A percentile compares a stretch with the other conserved stretches of the same genome.
phyloP scores from a whole-genome alignment of 1,140 invertebrate genomes.

The Megalonaias nervosa region DNA sequence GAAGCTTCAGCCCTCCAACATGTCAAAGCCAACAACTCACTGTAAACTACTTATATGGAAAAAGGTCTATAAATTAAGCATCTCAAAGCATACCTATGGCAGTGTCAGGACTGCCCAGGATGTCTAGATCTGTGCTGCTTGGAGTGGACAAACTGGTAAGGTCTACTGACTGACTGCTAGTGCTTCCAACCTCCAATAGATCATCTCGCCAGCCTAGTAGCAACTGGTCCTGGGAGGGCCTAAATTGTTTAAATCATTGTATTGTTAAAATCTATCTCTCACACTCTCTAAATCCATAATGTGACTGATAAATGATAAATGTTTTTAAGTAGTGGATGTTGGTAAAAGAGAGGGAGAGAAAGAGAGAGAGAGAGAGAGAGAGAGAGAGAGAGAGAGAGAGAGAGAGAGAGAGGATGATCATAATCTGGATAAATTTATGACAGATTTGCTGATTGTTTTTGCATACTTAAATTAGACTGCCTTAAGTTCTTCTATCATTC shows the following conservation, averaged over 20 bases:
- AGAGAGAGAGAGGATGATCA: no score
- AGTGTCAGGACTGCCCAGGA: conserved; percentile 31
- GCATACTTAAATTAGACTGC: no score
- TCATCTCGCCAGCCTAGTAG: conserved; percentile 49
- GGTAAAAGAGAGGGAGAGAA: no score
- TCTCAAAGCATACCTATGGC: conserved; percentile 39
- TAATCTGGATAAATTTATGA: no score
- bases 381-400: no score
- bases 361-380: no score
- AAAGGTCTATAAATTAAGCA: not conserved
- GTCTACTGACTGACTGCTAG: conserved; percentile 8
- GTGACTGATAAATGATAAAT: no score
- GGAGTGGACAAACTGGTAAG: conserved; percentile 19
- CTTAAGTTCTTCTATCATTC: no score
- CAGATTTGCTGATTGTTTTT: no score
- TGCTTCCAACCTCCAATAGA: conserved; percentile 23
- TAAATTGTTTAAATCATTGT: not conserved
- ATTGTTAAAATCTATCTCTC: no score
- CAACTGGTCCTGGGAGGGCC: conserved; percentile 39
- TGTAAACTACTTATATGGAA: not conserved
- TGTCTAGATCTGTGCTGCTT: conserved; percentile 20
- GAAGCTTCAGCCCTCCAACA: not conserved
- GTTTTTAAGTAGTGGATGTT: no score
- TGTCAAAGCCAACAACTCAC: not conserved
- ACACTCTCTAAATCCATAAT: no score